phyloP scores from a whole-genome alignment of 2,797 vertebrate species.

The Sparidentex hasta region DNA sequence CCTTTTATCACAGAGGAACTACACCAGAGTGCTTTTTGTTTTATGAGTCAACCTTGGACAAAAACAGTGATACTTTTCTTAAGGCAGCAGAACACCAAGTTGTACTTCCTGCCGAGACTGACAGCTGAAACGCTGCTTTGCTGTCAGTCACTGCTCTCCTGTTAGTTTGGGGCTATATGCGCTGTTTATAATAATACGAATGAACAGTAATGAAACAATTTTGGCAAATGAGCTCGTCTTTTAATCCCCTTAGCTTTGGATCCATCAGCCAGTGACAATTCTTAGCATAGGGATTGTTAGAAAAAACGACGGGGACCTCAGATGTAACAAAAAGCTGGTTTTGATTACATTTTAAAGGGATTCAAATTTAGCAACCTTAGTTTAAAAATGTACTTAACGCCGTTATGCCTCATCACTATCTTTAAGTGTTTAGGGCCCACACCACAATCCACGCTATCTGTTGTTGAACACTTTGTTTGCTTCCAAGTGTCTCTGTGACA shows the following conservation, averaged over 20 bases:
- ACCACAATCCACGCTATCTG: conserved; percentile 15
- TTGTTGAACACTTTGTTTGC: conserved; percentile 40
- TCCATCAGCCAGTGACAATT: conserved; percentile 56
- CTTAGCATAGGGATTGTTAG: conserved; percentile 37
- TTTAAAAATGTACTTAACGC: conserved; percentile 27
- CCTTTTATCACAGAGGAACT: conserved; percentile 14
- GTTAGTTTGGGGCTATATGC: conserved; percentile 44
- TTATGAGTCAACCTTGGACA: conserved; percentile 36
- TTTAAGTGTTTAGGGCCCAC: conserved; percentile 30
- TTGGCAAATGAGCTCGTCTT: conserved; percentile 58
- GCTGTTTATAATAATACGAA: conserved; percentile 54
- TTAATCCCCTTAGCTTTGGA: conserved; percentile 66
- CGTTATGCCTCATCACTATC: conserved; percentile 11
- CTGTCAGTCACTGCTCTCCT: conserved; percentile 57
- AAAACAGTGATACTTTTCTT: conserved; percentile 38
- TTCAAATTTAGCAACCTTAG: conserved; percentile 30
- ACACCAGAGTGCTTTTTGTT: conserved; percentile 22
- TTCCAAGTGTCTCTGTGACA: conserved; percentile 41
- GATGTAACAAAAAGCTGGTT: conserved; percentile 22
- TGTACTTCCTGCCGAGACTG: conserved; percentile 46
- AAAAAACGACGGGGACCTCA: conserved; percentile 23
- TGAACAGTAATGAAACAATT: conserved; percentile 54
- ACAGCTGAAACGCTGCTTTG: conserved; percentile 51
- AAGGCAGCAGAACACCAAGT: conserved; percentile 27
- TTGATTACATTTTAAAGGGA: conserved; percentile 36